Base-by-base conservation (phyloP, 2,113 vertebrate species). In the Halcyon senegalensis region DNA sequence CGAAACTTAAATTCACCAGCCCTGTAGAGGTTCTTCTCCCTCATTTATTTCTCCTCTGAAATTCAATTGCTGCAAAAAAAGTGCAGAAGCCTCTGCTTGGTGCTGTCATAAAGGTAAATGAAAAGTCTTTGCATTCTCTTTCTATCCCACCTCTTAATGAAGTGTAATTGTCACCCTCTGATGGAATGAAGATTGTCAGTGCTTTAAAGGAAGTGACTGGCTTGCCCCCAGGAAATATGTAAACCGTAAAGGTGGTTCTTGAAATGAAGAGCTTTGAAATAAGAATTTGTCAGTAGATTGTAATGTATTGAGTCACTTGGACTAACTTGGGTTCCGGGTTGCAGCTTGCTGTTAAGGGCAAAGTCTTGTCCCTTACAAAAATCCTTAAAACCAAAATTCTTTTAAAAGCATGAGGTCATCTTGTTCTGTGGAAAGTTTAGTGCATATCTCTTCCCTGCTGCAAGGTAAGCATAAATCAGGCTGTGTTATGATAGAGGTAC, bases 381-480 rank as follows among this genome's bases (percentile, higher is more conserved):
- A 73, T 56, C 37, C 37, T 75, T 55, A 30, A 63, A 84, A 75
- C 50, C 77, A 48, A 28, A n/a, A 7, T 39, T 82, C 2, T 73
- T 90, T 72, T 66, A 44, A 74, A 81, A 92, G 73, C 77, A 91
- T 85, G 84, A 94, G 16, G 55, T 96, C 89, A 80, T 91, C 77
- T 91, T 33, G 17, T 85, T 94, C 77, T 76, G 23, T 87, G 91
- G 80, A 93, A 93, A 89, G 66, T 66, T 68, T 23, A 35, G 41
- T 55, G n/a, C 76, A 53, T 92, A 89, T 87, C n/a, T 96, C 81
- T 89, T 89, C 50, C 37, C 7, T 67, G 74, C 63, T 73, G 41
- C 53, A 94, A 94, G 89, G 74, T 96, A 51, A 91, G 53, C 62
- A 87, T 94, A 96, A 94, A 96, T 96, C 87, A 95, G 67, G 37